phyloP scores from a whole-genome alignment of 2,888 invertebrate species.

The Eucera pruinosa region DNA sequence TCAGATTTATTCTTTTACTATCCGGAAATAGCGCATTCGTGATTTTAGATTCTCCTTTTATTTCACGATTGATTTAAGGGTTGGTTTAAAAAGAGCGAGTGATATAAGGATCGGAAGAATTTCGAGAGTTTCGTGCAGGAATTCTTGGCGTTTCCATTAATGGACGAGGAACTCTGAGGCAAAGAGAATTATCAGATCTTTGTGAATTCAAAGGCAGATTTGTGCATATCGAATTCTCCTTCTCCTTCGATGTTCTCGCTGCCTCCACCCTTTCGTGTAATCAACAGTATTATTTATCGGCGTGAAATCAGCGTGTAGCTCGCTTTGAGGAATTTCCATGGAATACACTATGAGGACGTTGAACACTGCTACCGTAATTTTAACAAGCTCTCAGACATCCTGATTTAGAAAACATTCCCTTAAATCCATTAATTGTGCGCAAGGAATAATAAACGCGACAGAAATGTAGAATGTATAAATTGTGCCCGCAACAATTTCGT shows the following conservation, averaged over 20 bases:
- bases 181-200: conserved; percentile 48
- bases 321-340: conserved; percentile 43
- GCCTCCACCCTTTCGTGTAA: conserved; percentile 36
- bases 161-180: conserved; percentile 14
- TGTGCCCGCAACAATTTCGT: too few relatives aligned
- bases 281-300: conserved; percentile 59
- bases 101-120: neutral
- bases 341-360: neutral
- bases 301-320: conserved; percentile 41
- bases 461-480: too few relatives aligned
- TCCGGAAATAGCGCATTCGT: too few relatives aligned
- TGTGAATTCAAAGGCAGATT: conserved; percentile 47
- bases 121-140: neutral
- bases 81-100: neutral
- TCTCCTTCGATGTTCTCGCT: conserved; percentile 18
- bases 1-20: too few relatives aligned
- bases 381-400: neutral
- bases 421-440: too few relatives aligned
- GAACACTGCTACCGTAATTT: neutral
- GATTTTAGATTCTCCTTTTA: too few relatives aligned
- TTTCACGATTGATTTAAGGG: too few relatives aligned
- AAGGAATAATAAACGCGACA: too few relatives aligned
- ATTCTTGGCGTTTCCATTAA: conserved; percentile 34
- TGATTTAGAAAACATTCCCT: neutral
- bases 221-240: conserved; percentile 52